Evolutionary conservation across 2,888 invertebrate species (phyloP).

Genomic region (Limnephilus auricula): DNA sequence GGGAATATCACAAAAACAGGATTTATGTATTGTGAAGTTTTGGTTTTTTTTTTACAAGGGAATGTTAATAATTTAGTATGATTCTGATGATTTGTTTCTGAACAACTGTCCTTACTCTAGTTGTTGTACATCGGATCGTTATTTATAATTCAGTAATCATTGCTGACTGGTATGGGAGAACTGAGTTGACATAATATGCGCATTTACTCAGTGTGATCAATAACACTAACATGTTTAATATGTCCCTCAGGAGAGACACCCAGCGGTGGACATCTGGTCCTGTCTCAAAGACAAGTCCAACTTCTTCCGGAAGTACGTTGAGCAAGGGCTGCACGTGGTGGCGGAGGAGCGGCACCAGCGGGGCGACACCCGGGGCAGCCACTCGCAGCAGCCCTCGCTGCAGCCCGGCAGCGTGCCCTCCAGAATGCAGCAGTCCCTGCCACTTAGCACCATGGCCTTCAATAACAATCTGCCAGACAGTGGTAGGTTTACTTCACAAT

Average conservation of each 20-base stretch:
- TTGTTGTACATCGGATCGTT: too few relatives aligned
- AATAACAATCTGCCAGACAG: slow-evolving; percentile 52
- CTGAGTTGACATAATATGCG: too few relatives aligned
- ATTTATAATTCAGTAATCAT: too few relatives aligned
- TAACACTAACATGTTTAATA: background rate
- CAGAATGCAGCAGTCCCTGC: slow-evolving; percentile 15
- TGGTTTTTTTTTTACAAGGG: too few relatives aligned
- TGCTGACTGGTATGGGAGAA: too few relatives aligned
- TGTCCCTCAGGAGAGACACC: slow-evolving; percentile 81
- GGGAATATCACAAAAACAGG: too few relatives aligned
- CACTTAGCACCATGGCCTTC: slow-evolving; percentile 37
- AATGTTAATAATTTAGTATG: too few relatives aligned
- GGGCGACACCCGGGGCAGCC: slow-evolving; percentile 67
- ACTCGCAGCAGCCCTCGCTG: background rate
- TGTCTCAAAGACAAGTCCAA: slow-evolving; percentile 90
- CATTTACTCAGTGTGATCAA: background rate
- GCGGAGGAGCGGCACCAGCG: slow-evolving; percentile 72
- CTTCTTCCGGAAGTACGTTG: slow-evolving; percentile 92
- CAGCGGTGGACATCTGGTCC: slow-evolving; percentile 91
- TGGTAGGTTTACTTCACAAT: background rate
- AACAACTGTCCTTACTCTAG: too few relatives aligned
- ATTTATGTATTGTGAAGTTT: too few relatives aligned
- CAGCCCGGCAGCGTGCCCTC: slow-evolving; percentile 63
- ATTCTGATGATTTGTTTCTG: too few relatives aligned
- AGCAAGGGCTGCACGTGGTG: slow-evolving; percentile 81